A percentile compares a stretch with the other conserved stretches of the same genome.
These are phyloP conservation scores for Dynastes grantii DNA, from an alignment of 2,888 invertebrate genomes.

Conservation along the genomic window DNA sequence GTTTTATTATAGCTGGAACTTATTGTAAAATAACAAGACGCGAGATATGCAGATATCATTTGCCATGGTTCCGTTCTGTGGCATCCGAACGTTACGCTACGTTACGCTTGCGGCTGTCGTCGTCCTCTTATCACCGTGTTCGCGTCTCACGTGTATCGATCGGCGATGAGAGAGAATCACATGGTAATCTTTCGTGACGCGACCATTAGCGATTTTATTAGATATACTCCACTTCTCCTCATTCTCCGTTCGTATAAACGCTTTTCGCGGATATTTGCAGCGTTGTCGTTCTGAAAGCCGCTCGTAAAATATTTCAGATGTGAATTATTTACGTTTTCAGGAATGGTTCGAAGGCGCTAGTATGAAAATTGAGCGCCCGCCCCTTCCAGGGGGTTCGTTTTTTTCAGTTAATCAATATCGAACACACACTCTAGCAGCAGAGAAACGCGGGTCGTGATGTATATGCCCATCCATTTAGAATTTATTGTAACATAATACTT, in stretches of 20 bases:
- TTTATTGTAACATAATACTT: constrained; percentile 3
- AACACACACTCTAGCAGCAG: not conserved
- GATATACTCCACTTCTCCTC: not conserved
- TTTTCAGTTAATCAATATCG: constrained; percentile 23
- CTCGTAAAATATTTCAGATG: constrained; percentile 42
- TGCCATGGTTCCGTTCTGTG: constrained; percentile 17
- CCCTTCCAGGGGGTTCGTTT: too few species aligned
- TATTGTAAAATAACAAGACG: constrained; percentile 40
- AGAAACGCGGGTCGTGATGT: not conserved
- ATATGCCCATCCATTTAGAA: not conserved
- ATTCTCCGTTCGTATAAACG: constrained; percentile 30
- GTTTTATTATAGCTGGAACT: constrained; percentile 21
- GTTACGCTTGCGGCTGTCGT: too few species aligned
- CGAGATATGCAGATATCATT: constrained; percentile 25
- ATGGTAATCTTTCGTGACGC: constrained; percentile 41
- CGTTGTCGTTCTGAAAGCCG: constrained; percentile 37
- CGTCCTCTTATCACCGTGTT: too few species aligned
- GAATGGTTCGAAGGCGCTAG: constrained; percentile 25
- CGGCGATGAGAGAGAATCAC: constrained; percentile 21
- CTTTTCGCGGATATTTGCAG: constrained; percentile 24
- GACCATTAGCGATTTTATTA: constrained; percentile 44
- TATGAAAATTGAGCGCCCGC: not conserved
- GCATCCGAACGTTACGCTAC: not conserved
- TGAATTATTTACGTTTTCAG: constrained; percentile 46
- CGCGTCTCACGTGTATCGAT: constrained; percentile 14